Conservation (phyloP, 92 coral and sea anemone species). For the Scolanthus callimorphus region DNA sequence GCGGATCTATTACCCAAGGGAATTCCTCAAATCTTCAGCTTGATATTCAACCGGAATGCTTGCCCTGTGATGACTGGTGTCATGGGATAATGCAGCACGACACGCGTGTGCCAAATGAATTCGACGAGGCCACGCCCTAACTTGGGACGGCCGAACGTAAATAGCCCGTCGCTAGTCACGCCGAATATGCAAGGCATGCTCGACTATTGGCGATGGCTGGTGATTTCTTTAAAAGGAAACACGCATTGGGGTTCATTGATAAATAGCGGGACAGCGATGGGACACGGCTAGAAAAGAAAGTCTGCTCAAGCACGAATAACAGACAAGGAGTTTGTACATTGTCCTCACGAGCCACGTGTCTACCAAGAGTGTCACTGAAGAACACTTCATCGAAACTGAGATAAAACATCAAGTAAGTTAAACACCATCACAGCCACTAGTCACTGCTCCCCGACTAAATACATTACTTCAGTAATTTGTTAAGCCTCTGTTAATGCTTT, state of each 20-base stretch:
- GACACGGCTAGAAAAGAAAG: background rate
- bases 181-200: background rate
- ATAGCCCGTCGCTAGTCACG: background rate
- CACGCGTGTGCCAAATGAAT: too few species aligned
- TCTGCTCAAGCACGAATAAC: background rate
- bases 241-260: background rate
- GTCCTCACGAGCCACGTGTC: background rate
- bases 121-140: too few species aligned
- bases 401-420: background rate
- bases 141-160: too few species aligned
- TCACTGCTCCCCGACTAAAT: too few species aligned
- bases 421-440: too few species aligned
- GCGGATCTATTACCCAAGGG: too few species aligned
- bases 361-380: background rate
- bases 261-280: background rate
- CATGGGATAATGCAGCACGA: too few species aligned
- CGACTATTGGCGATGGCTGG: background rate
- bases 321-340: background rate
- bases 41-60: too few species aligned
- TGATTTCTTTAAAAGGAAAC: background rate
- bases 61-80: too few species aligned
- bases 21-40: background rate
- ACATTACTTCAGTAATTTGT: too few species aligned
- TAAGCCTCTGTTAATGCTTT: too few species aligned
- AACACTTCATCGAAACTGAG: background rate